Evolutionary conservation across 2,113 vertebrate species (phyloP).

Genomic region (Phasianus colchicus): DNA sequence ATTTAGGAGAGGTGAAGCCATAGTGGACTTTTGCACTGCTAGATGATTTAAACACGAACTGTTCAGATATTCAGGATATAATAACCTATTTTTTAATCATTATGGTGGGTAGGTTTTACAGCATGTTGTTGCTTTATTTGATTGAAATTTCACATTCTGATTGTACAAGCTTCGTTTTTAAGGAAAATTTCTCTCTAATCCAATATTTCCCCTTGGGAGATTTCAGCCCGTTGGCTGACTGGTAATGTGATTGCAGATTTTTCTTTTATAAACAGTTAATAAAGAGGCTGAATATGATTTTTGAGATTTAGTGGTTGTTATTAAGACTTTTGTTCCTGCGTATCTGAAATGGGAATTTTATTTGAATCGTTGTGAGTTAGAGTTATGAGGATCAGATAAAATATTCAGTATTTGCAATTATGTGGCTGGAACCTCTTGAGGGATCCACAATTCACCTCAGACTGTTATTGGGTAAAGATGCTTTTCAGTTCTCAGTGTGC

Average conservation of each 20-base stretch:
- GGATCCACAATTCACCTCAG: slow-evolving; percentile 2
- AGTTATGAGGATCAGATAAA: slow-evolving; percentile 9
- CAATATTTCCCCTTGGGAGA: neutral
- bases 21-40: neutral
- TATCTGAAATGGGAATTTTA: slow-evolving; percentile 10
- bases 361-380: slow-evolving; percentile 10
- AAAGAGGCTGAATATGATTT: neutral
- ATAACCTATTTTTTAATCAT: neutral
- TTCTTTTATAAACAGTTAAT: slow-evolving; percentile 10
- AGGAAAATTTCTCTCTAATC: slow-evolving; percentile 4
- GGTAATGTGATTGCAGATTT: slow-evolving; percentile 20
- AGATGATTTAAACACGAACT: neutral
- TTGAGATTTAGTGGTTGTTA: neutral
- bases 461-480: neutral
- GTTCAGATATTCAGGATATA: neutral
- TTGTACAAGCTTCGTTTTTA: neutral
- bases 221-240: slow-evolving; percentile 6
- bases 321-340: neutral
- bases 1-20: neutral
- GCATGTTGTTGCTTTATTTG: neutral
- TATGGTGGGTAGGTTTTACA: neutral
- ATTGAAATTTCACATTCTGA: neutral
- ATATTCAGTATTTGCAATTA: slow-evolving; percentile 28
- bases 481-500: neutral
- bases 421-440: slow-evolving; percentile 17